Base-by-base conservation (phyloP, 2,113 vertebrate species). In the Machaerirhynchus nigripectus region DNA sequence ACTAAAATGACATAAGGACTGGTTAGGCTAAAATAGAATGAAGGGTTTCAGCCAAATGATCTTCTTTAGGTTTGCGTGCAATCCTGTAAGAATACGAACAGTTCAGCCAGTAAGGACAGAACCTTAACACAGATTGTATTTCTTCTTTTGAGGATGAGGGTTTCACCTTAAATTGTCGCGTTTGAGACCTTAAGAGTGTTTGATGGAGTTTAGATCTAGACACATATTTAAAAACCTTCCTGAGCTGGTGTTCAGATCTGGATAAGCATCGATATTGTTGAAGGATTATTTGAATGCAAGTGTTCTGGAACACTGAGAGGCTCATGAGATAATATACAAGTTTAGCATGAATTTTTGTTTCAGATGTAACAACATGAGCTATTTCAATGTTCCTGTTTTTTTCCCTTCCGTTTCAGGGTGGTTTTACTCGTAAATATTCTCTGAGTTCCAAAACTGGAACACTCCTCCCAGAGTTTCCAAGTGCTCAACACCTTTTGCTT, bases 381-480 rank as follows among this genome's bases (percentile, higher is more conserved):
- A 15, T 61, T 91, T 89, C 16, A 79, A 39, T 87, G 42, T 55
- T 94, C 47, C 28, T 95, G 47, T 3, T 90, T 86, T 86, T 77
- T 93, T 50, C 60, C 40, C 56, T 78, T 93, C 15, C 50, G 12
- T 97, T 95, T 84, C 96, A 99, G 99, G 99, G 99, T 87, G 99
- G 99, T 57, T 99, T 99, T 96, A 99, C 99, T 91, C 98, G 99
- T 82, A 99, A 99, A 98, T 99, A 99, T 90, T 99, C 99, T 23
- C 97, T 99, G 89, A 99, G 99, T 96, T 99, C 99, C 69, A 99
- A 99, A 98, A 99, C 99, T 13, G 99, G 99, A 97, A 99, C 99
- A 6, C 96, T 99, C 55, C 98, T 99, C 39, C 99, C 99, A 68
- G 99, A 99, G 90, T 99, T 99, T 95, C 99, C 99, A 76, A 99